Conservation (phyloP, 35 echinoderm and acorn worm genomes). For the Apostichopus californicus region DNA sequence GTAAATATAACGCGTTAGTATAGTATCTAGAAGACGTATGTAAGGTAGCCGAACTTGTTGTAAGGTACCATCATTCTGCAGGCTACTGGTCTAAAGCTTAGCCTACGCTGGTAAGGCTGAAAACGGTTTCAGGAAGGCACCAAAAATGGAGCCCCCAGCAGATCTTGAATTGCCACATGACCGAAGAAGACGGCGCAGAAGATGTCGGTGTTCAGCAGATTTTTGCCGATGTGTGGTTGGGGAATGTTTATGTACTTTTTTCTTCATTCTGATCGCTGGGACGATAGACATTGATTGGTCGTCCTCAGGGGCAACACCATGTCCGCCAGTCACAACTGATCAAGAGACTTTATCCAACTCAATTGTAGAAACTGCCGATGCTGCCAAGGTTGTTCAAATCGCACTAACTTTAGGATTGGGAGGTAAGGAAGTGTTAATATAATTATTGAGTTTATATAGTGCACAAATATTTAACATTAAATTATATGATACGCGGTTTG, state of each 20-base stretch:
- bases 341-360: neutral
- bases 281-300: constrained; percentile 63
- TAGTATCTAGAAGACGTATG: neutral
- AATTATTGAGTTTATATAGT: too few species aligned
- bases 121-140: neutral
- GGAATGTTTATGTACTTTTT: constrained; percentile 61
- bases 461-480: too few species aligned
- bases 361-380: constrained; percentile 38
- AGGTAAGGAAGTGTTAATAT: constrained; percentile 42
- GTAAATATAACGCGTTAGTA: neutral
- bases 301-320: constrained; percentile 18
- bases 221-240: constrained; percentile 64
- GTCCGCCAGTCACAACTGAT: neutral
- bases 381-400: constrained; percentile 58
- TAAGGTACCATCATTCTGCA: too few species aligned
- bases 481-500: too few species aligned
- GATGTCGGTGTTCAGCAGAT: constrained; percentile 64
- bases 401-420: constrained; percentile 75
- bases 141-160: constrained; percentile 48
- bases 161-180: constrained; percentile 44
- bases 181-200: neutral
- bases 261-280: constrained; percentile 74
- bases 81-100: too few species aligned
- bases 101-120: neutral
- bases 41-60: too few species aligned